Conservation (phyloP, 2,113 vertebrate species). For the Clarias magur region DNA sequence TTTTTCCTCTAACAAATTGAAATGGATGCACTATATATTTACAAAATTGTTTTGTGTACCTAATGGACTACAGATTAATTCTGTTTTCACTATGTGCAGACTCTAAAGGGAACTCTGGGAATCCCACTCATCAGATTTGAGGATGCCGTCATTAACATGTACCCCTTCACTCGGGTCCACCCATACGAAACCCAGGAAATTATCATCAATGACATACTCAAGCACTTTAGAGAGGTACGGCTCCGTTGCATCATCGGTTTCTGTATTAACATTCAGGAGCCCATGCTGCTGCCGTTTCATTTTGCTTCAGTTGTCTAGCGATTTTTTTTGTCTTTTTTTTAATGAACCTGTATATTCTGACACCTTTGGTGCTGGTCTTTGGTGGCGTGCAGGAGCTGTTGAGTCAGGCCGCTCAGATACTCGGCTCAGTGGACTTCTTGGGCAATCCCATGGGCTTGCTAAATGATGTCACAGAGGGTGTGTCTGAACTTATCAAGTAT, state of each 20-base stretch:
- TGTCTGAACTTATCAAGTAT: conserved; percentile 91
- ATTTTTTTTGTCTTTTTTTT: neutral
- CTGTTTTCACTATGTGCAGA: conserved; percentile 65
- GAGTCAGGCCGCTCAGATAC: conserved; percentile 93
- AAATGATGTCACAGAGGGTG: conserved; percentile 92
- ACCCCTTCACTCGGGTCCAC: conserved; percentile 93
- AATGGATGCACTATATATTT: neutral
- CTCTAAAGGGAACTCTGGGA: conserved; percentile 88
- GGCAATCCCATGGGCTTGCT: conserved; percentile 96
- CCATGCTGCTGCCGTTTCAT: neutral
- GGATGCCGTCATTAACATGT: conserved; percentile 93
- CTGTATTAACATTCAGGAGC: neutral
- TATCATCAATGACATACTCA: conserved; percentile 92
- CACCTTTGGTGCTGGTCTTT: neutral
- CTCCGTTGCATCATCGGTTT: neutral
- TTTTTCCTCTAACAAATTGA: neutral
- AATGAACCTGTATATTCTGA: neutral
- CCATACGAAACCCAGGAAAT: conserved; percentile 96
- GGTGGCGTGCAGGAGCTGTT: conserved; percentile 81
- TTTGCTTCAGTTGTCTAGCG: neutral
- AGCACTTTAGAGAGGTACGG: conserved; percentile 94
- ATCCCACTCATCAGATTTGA: conserved; percentile 93
- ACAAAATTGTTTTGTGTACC: neutral
- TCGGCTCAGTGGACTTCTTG: conserved; percentile 96
- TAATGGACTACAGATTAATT: neutral